phyloP scores from a whole-genome alignment of 1,140 invertebrate species.

The Lamellibrachia luymesi region DNA sequence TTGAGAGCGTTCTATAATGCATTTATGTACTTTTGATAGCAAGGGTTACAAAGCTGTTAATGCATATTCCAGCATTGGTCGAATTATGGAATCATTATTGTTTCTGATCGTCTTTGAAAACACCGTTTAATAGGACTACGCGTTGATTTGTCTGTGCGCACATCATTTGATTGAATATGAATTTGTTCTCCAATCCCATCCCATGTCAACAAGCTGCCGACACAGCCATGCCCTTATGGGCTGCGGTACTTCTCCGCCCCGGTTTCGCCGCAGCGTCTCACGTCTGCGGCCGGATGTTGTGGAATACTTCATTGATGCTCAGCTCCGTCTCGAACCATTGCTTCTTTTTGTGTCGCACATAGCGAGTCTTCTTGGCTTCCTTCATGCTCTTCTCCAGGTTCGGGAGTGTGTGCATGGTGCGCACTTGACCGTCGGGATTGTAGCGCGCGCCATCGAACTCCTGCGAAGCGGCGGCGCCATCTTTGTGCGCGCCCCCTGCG shows the following conservation, averaged over 20 bases:
- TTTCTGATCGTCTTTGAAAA: background rate
- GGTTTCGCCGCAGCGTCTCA: background rate
- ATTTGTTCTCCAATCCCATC: background rate
- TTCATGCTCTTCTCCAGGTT: background rate
- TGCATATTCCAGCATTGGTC: background rate
- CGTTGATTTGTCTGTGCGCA: background rate
- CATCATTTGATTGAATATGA: background rate
- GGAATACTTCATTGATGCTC: background rate
- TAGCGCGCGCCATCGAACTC: background rate
- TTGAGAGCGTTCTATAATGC: background rate
- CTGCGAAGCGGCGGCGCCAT: background rate
- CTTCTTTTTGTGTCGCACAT: background rate
- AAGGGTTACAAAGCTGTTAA: background rate
- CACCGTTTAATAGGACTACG: background rate
- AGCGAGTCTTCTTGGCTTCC: constrained; percentile 12
- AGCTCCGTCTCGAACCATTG: background rate
- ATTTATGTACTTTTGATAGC: background rate
- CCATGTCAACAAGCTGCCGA: background rate
- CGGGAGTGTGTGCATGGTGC: constrained; percentile 6
- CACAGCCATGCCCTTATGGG: too few species aligned
- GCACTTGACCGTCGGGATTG: background rate
- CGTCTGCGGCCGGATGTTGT: background rate
- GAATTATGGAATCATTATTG: background rate
- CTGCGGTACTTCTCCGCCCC: background rate
- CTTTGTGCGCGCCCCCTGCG: background rate